Percentiles rank a stretch among this genome's conserved stretches.
phyloP scores from a whole-genome alignment of 1,140 invertebrate genomes.

The Mamestra configurata region DNA sequence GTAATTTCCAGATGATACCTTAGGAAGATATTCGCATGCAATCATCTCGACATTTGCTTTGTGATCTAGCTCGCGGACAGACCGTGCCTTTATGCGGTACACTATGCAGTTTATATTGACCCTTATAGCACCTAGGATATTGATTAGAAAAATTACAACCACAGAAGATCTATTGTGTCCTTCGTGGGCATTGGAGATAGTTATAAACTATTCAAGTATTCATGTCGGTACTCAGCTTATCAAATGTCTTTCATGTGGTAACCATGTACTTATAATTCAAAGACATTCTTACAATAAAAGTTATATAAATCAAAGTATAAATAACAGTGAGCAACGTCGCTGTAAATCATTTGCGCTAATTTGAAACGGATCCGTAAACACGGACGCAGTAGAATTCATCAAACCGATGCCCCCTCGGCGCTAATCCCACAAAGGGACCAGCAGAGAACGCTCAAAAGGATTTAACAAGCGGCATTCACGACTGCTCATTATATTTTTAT shows the following conservation, averaged over 20 bases:
- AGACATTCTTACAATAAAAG: constrained; percentile 44
- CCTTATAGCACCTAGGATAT: no score
- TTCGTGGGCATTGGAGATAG: no score
- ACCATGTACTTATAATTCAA: constrained; percentile 5
- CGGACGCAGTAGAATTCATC: constrained; percentile 65
- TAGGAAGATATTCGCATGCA: no score
- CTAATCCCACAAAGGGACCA: constrained; percentile 83
- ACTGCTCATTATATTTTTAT: constrained; percentile 87
- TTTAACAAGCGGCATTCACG: constrained; percentile 87
- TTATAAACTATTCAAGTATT: background rate
- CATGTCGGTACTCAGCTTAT: background rate
- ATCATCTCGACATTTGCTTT: no score
- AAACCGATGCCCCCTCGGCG: constrained; percentile 66
- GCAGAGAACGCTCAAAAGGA: constrained; percentile 81
- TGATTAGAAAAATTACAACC: no score
- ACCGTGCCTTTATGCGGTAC: no score
- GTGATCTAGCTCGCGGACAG: no score
- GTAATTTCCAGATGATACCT: no score
- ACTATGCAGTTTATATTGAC: no score
- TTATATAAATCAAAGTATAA: constrained; percentile 69
- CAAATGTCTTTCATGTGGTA: background rate
- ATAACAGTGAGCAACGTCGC: constrained; percentile 69
- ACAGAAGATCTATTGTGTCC: no score
- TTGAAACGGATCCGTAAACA: constrained; percentile 83
- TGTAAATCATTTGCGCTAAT: constrained; percentile 83